Evolutionary conservation across 2,888 invertebrate species (phyloP).

Genomic region (Timema podura): DNA sequence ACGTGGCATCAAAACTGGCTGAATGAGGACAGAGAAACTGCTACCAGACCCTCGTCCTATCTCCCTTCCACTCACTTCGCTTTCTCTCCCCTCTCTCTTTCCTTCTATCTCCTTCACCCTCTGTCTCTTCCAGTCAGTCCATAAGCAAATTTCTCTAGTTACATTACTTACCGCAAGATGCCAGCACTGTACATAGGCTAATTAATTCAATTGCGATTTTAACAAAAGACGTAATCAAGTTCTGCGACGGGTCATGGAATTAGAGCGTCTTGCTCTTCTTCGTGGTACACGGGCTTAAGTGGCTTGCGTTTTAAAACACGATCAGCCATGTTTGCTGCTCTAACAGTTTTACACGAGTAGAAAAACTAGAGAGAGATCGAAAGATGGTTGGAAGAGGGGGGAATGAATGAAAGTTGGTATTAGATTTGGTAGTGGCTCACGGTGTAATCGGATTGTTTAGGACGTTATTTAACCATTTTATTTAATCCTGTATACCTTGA

Average conservation of each 20-base stretch:
- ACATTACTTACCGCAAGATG: constrained; percentile 30
- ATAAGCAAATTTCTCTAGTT: constrained; percentile 27
- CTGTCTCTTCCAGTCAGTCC: constrained; percentile 10
- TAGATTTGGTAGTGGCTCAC: too few relatives aligned
- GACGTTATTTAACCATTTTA: too few relatives aligned
- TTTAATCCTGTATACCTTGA: too few relatives aligned
- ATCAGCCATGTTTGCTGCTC: too few relatives aligned
- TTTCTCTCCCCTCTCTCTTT: background rate
- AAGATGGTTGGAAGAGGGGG: too few relatives aligned
- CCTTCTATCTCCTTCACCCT: constrained; percentile 12
- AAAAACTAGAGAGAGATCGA: too few relatives aligned
- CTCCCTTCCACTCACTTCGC: background rate
- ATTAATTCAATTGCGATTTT: constrained; percentile 32
- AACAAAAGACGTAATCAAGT: constrained; percentile 30
- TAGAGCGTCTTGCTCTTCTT: background rate
- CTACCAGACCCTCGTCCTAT: background rate
- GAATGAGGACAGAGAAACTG: too few relatives aligned
- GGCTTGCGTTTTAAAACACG: too few relatives aligned
- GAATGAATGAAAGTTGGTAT: too few relatives aligned
- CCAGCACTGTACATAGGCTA: constrained; percentile 23
- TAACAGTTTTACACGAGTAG: too few relatives aligned
- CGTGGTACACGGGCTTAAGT: constrained; percentile 1
- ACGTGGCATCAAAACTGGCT: background rate
- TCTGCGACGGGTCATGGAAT: constrained; percentile 23
- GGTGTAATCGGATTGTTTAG: too few relatives aligned